Percentiles rank a stretch among this genome's conserved stretches.
Conservation (phyloP, 2,888 invertebrate genomes). For the Phaonia tiefii region DNA sequence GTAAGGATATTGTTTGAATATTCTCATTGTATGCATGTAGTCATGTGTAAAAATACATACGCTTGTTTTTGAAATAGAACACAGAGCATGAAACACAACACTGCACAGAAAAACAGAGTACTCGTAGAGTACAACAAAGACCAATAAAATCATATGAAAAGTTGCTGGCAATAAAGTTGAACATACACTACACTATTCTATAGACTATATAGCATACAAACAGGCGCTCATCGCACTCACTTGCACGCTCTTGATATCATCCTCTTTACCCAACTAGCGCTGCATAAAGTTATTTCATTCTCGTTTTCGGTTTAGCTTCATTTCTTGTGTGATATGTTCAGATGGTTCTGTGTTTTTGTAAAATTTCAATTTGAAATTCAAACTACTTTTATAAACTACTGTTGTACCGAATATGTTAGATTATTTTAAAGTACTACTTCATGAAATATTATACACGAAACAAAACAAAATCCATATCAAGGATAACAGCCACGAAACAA, state of each 20-base stretch:
- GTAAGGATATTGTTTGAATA: conserved; percentile 20
- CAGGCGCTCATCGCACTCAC: background rate
- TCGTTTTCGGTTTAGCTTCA: conserved; percentile 34
- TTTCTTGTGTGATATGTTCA: background rate
- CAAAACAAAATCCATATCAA: conserved; percentile 16
- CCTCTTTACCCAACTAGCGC: too few species aligned
- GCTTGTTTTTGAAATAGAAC: conserved; percentile 53
- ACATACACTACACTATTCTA: conserved; percentile 17
- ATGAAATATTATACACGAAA: conserved; percentile 14
- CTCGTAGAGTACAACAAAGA: conserved; percentile 60
- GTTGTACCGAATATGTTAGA: conserved; percentile 45
- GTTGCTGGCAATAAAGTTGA: conserved; percentile 63
- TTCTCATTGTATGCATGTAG: conserved; percentile 53
- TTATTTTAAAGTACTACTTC: conserved; percentile 65
- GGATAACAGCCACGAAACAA: conserved; percentile 5
- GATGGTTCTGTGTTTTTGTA: conserved; percentile 29
- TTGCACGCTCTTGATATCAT: conserved; percentile 1
- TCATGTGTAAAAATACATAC: conserved; percentile 66
- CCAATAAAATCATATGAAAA: conserved; percentile 67
- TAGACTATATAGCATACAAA: background rate
- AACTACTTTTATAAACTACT: conserved; percentile 65
- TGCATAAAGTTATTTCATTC: conserved; percentile 59
- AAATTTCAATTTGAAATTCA: conserved; percentile 66
- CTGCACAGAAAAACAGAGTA: conserved; percentile 2
- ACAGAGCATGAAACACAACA: background rate